A percentile compares a stretch with the other conserved stretches of the same genome.
These are phyloP conservation scores for Lutraria lutraria DNA, from an alignment of 2,888 invertebrate species.

Conservation along the genomic window DNA sequence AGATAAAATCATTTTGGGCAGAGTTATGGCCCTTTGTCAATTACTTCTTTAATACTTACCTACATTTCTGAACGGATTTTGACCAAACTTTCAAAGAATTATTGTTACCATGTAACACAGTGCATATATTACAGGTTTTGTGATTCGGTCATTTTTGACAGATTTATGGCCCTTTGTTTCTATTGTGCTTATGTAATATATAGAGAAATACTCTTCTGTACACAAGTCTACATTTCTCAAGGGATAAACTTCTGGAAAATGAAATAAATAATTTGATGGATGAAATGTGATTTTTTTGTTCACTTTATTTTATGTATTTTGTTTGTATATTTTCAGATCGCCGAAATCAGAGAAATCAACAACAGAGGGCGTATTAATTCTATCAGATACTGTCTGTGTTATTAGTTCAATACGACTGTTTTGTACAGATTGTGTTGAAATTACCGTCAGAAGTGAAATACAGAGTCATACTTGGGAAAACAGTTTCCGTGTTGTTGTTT, in stretches of 20 bases:
- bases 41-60: no score
- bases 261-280: no score
- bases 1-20: no score
- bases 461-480: background rate
- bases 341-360: slow-evolving; percentile 58
- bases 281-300: background rate
- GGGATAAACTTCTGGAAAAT: no score
- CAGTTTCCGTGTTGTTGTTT: background rate
- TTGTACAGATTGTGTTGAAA: background rate
- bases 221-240: no score
- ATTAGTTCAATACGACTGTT: background rate
- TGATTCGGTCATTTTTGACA: no score
- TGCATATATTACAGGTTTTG: background rate
- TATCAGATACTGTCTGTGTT: background rate
- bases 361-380: slow-evolving; percentile 63
- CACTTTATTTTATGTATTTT: background rate
- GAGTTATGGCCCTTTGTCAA: no score
- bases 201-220: background rate
- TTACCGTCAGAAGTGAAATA: background rate
- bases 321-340: slow-evolving; percentile 43
- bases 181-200: no score
- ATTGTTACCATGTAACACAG: no score
- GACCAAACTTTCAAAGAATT: no score
- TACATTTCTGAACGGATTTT: no score
- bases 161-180: no score